Evolutionary conservation across 2,888 invertebrate species (phyloP).

Genomic region (Cataglyphis cursor): DNA sequence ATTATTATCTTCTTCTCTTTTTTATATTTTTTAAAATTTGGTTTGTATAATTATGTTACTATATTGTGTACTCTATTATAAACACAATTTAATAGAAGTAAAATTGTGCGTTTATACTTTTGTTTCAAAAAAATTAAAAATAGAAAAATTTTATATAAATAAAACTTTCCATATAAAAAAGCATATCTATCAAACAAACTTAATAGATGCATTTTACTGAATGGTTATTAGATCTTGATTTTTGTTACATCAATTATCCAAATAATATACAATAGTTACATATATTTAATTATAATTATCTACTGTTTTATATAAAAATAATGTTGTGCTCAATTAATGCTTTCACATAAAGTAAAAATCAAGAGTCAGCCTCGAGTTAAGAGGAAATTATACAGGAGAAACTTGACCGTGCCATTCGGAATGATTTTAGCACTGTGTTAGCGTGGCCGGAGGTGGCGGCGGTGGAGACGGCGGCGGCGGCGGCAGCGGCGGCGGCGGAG

Average conservation of each 20-base stretch:
- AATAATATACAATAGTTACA: neutral
- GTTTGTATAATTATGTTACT: neutral
- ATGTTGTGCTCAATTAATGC: neutral
- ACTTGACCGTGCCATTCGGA: slow-evolving; percentile 25
- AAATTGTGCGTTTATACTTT: neutral
- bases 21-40: slow-evolving; percentile 19
- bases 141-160: neutral
- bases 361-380: neutral
- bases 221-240: neutral
- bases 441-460: slow-evolving; percentile 86
- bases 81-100: neutral
- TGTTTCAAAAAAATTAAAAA: neutral
- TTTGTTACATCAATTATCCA: neutral
- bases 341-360: neutral
- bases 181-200: neutral
- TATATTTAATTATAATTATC: neutral
- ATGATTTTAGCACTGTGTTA: slow-evolving; percentile 85
- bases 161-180: neutral
- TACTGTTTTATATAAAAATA: neutral
- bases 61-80: neutral
- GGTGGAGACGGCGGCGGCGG: slow-evolving; percentile 78
- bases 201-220: neutral
- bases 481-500: slow-evolving; percentile 66
- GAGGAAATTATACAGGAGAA: neutral
- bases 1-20: slow-evolving; percentile 6